Evolutionary conservation across 2,888 invertebrate genomes (phyloP).

Genomic region (Lasioglossum pauxillum): DNA sequence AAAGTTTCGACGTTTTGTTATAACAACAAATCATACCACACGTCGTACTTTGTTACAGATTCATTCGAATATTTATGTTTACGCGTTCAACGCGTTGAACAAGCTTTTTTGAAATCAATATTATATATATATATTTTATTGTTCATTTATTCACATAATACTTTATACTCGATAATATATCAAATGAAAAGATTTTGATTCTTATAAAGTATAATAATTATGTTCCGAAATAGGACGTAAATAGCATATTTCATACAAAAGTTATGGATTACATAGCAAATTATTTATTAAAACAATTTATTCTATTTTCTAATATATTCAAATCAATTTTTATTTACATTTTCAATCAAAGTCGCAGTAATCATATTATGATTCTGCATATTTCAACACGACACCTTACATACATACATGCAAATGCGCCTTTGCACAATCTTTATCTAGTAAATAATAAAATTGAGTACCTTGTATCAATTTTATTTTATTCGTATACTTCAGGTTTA

Average conservation of each 20-base stretch:
- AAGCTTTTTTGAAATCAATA: background rate
- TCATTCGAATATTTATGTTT: background rate
- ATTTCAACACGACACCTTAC: background rate
- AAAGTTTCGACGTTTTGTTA: background rate
- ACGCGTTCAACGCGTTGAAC: background rate
- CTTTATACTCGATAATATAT: background rate
- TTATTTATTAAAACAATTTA: constrained; percentile 1
- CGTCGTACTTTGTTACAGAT: background rate
- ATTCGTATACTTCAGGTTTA: background rate
- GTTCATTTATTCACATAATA: background rate
- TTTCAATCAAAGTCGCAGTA: background rate
- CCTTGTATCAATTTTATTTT: background rate
- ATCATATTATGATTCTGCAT: background rate
- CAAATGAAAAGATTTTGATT: background rate
- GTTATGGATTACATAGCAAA: background rate
- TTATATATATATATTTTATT: background rate
- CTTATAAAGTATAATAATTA: background rate
- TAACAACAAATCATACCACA: background rate
- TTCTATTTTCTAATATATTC: background rate
- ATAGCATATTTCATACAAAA: background rate
- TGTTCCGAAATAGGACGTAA: background rate
- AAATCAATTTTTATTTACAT: background rate
- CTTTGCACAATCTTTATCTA: background rate
- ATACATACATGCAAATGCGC: background rate
- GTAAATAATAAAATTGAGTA: background rate